Base-by-base conservation (phyloP, 2,797 vertebrate species). In the Knipowitschia caucasica region DNA sequence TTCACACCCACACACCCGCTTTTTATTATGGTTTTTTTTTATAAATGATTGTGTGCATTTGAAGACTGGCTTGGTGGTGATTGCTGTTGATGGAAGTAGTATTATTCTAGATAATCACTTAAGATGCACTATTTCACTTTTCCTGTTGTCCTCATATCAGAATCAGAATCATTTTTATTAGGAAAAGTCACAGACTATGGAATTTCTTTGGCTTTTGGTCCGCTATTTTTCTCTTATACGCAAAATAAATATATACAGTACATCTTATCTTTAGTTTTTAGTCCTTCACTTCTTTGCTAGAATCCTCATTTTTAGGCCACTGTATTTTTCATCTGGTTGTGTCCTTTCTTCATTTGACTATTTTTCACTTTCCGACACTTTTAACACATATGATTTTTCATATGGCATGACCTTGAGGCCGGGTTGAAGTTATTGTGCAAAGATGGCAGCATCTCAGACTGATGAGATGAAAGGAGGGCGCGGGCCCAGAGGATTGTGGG, bases 381-480 rank as follows among this genome's bases (percentile, higher is more conserved):
- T 80, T 80, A 83, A 83, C 82, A 83, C 72, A 6, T 56, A 55
- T 64, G 69, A 87, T 89, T 88, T 78, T 71, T 88, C 86, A 85
- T 38, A 4, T 59, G 72, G 59, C 76, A 51, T 76, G 88, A 91
- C 90, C 89, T 92, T 91, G 89, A 81, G 77, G 71, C 73, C 0
- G 64, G 56, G 56, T 49, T 0, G 45, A 62, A 74, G 71, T 77
- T 72, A 57, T 64, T n/a, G 43, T 18, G 30, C 23, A 27, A 66
- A 75, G 52, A 67, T 71, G 70, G 79, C 73, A 71, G 63, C 75
- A 30, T 4, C 7, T 25, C 49, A 79, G 84, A 87, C 80, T 72
- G 88, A 84, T 83, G 71, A 57, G 38, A 62, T 20, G 30, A 55
- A 54, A 50, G 67, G 54, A 67, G 46, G 63, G 54, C 0, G 38